phyloP scores from a whole-genome alignment of 2,888 invertebrate species.

The Amaurobius ferox region DNA sequence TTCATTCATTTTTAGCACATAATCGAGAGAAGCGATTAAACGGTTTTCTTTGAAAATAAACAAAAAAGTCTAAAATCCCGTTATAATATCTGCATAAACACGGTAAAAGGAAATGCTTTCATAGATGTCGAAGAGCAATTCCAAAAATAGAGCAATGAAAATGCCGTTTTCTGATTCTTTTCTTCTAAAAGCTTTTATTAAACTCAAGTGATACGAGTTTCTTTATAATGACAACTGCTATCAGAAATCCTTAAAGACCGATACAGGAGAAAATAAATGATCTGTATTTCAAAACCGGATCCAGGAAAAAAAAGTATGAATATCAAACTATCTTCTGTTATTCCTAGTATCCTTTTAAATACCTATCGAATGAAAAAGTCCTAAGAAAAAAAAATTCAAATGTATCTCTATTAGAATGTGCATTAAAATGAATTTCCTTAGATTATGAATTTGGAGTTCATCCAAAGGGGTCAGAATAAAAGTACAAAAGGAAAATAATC shows the following conservation, averaged over 20 bases:
- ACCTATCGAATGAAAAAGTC: not conserved
- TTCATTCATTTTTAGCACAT: too few species aligned
- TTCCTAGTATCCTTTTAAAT: conserved; percentile 1
- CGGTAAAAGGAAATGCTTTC: too few species aligned
- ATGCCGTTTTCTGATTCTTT: not conserved
- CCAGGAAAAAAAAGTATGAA: not conserved
- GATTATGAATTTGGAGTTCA: conserved; percentile 5
- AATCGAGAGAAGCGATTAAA: too few species aligned
- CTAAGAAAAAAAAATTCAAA: not conserved
- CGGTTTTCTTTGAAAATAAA: too few species aligned
- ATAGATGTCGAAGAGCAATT: too few species aligned
- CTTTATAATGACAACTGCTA: not conserved
- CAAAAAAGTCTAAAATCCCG: too few species aligned
- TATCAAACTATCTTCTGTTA: not conserved
- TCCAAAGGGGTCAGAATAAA: not conserved
- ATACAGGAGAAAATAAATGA: conserved; percentile 1
- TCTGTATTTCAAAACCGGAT: not conserved
- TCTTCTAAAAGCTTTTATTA: not conserved
- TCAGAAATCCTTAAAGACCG: not conserved
- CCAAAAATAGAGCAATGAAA: too few species aligned
- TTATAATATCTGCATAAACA: too few species aligned
- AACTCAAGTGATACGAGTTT: not conserved
- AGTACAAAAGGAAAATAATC: not conserved
- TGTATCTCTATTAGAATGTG: not conserved
- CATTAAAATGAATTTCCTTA: not conserved